Percentiles rank a stretch among this genome's conserved stretches.
These are phyloP conservation scores for Onychorhynchus coronatus DNA, from an alignment of 2,113 vertebrate species.

Conservation along the genomic window DNA sequence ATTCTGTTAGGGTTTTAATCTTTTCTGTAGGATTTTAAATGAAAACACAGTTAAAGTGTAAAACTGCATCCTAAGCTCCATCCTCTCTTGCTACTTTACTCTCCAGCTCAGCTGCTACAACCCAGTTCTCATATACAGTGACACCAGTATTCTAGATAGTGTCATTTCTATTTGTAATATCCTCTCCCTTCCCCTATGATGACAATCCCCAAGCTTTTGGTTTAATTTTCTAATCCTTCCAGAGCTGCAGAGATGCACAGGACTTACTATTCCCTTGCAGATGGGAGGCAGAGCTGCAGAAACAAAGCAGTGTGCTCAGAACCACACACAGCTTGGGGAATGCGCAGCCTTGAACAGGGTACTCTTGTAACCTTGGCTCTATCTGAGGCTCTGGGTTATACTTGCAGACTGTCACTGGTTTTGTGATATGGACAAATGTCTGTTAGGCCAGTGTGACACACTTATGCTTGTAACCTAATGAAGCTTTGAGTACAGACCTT, in stretches of 20 bases:
- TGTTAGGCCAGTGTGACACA: background rate
- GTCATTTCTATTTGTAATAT: background rate
- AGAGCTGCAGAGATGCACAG: background rate
- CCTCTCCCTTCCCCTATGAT: background rate
- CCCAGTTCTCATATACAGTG: background rate
- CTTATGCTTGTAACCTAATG: conserved; percentile 14
- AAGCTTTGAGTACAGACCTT: conserved; percentile 38
- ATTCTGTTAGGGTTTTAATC: background rate
- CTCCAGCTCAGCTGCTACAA: background rate
- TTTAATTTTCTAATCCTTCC: background rate
- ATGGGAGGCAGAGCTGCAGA: background rate
- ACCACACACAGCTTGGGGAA: too few relatives aligned
- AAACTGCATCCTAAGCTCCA: background rate
- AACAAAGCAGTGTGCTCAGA: background rate
- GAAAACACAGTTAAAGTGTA: background rate
- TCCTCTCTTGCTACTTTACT: background rate
- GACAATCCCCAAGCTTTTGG: background rate
- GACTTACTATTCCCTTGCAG: background rate
- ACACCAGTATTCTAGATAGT: background rate
- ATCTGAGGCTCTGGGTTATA: background rate
- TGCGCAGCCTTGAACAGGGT: background rate
- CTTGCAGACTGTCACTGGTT: background rate
- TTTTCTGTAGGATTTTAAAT: conserved; percentile 5
- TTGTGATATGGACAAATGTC: conserved; percentile 4
- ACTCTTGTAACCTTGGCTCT: background rate